Base-by-base conservation (phyloP, 2,113 vertebrate species). In the Phaethon lepturus region DNA sequence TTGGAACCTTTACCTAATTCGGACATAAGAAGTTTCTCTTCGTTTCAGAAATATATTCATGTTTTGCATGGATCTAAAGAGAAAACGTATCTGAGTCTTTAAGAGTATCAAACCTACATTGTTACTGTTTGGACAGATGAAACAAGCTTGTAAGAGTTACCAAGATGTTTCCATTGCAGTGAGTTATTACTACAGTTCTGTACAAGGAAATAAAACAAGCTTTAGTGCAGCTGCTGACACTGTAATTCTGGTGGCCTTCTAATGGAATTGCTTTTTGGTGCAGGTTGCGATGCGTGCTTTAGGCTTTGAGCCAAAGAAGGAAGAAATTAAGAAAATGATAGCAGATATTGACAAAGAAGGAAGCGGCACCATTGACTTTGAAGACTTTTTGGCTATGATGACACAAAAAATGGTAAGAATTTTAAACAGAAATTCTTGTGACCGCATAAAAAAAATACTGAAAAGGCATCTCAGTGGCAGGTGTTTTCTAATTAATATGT, bases 251-350 rank as follows among this genome's bases (percentile, higher is more conserved):
- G 31, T 47, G 24, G 78, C 47, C 88, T 67, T 17, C 64, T 94
- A 86, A 95, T 47, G 35, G 44, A 80, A 86, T 29, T 91, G 28
- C 4, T 97, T 95, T 94, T 50, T 95, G 60, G 88, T 80, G 22
- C 97, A 99, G 99, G 99, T 99, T 95, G 99, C 99, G 0, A 99
- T 99, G 99, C 97, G 98, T 64, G 99, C 99, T 56, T 98, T 99
- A 44, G 99, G 99, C 42, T 99, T 99, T 98, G 99, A 99, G 95
- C 99, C 99, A 58, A 99, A 99, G 97, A 99, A 99, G 94, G 99
- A 99, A 93, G 99, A 99, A 95, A 98, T 99, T 85, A 99, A 98
- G 97, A 99, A 99, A 96, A 98, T 99, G 99, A 98, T 99, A 86
- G 97, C 98, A 84, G 99, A 99, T 85, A 97, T 99, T n/a, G 98